phyloP scores from a whole-genome alignment of 2,888 invertebrate species.

The Mylabris sibirica region DNA sequence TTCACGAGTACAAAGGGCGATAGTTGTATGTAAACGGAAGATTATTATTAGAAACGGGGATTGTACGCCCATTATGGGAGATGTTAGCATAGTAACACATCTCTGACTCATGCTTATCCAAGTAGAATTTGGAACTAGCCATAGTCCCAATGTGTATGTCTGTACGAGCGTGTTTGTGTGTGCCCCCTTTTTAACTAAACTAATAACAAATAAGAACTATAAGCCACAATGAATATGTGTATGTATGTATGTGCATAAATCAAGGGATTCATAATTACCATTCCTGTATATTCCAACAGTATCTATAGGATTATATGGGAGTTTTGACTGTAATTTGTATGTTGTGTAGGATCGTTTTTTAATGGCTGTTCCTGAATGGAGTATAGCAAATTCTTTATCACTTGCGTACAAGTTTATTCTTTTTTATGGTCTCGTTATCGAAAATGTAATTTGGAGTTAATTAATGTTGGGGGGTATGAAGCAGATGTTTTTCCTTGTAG shows the following conservation, averaged over 20 bases:
- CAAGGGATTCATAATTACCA: constrained; percentile 8
- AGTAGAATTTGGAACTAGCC: background rate
- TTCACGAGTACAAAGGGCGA: constrained; percentile 40
- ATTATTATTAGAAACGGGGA: constrained; percentile 50
- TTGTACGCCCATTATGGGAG: constrained; percentile 50
- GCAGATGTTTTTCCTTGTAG: background rate
- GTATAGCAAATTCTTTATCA: background rate
- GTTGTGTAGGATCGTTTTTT: background rate
- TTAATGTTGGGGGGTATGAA: background rate
- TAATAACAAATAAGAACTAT: constrained; percentile 12
- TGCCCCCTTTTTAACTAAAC: background rate
- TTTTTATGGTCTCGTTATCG: background rate
- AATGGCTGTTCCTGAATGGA: background rate
- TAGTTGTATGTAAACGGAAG: constrained; percentile 48
- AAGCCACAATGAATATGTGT: constrained; percentile 9
- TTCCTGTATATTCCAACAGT: constrained; percentile 3
- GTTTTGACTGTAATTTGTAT: background rate
- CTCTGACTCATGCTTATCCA: constrained; percentile 16
- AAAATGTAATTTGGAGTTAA: background rate
- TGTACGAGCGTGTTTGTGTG: background rate
- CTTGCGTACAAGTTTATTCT: background rate
- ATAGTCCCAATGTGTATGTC: background rate
- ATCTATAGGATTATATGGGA: background rate
- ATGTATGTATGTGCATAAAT: background rate
- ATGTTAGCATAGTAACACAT: constrained; percentile 14